Evolutionary conservation across 2,888 invertebrate species (phyloP).

Genomic region (Ormia ochracea): DNA sequence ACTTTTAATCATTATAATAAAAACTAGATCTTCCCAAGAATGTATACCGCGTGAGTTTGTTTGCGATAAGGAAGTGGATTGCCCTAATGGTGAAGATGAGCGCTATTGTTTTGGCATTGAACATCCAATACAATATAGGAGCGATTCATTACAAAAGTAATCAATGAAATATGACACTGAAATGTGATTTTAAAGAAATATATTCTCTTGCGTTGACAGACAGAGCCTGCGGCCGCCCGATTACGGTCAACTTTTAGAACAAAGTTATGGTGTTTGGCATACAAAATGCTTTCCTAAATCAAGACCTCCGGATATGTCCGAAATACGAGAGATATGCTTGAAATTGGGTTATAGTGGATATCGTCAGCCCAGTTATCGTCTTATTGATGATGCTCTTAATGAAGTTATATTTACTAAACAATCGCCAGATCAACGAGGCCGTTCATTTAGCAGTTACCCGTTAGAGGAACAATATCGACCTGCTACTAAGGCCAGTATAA

Average conservation of each 20-base stretch:
- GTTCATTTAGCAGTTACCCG: slow-evolving; percentile 67
- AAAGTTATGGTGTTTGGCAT: slow-evolving; percentile 84
- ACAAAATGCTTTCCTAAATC: slow-evolving; percentile 82
- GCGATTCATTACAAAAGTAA: slow-evolving; percentile 43
- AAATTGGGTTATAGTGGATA: slow-evolving; percentile 80
- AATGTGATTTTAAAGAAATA: not conserved
- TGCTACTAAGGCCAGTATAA: slow-evolving; percentile 73
- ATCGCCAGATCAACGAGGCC: slow-evolving; percentile 66
- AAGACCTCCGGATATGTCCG: slow-evolving; percentile 78
- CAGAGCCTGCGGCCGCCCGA: slow-evolving; percentile 69
- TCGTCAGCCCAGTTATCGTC: slow-evolving; percentile 71
- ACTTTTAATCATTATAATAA: not conserved
- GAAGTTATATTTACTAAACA: slow-evolving; percentile 69
- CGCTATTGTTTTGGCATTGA: slow-evolving; percentile 80
- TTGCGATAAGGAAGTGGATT: slow-evolving; percentile 86
- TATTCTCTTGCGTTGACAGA: slow-evolving; percentile 1
- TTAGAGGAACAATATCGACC: slow-evolving; percentile 69
- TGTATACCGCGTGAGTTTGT: slow-evolving; percentile 86
- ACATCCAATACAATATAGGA: slow-evolving; percentile 65
- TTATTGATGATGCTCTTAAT: slow-evolving; percentile 71
- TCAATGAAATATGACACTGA: not conserved
- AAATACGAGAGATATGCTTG: slow-evolving; percentile 79
- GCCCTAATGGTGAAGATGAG: slow-evolving; percentile 86
- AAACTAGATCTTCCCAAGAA: slow-evolving; percentile 74
- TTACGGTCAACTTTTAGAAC: slow-evolving; percentile 82